Percentiles rank a stretch among this genome's conserved stretches.
Evolutionary conservation across 2,797 vertebrate species (phyloP).

Genomic region (Takifugu ocellatus): DNA sequence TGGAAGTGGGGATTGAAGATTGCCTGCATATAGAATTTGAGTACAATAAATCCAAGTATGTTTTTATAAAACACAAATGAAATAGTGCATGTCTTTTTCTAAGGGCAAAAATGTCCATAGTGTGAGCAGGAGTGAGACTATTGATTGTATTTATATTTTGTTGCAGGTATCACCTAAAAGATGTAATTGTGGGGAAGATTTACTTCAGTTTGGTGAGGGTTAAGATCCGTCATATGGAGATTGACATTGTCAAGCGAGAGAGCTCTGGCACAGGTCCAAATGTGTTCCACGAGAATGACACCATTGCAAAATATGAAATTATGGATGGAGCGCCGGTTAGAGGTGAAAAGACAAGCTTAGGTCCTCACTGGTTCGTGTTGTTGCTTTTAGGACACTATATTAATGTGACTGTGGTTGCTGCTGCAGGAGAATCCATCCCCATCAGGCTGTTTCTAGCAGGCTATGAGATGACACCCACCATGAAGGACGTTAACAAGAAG

Average conservation of each 20-base stretch:
- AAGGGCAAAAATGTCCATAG: not conserved
- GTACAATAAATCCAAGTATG: conserved; percentile 98
- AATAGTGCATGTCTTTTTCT: too few relatives aligned
- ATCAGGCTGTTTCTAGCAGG: conserved; percentile 95
- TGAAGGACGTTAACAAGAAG: conserved; percentile 97
- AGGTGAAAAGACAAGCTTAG: conserved; percentile 71
- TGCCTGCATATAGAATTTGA: conserved; percentile 98
- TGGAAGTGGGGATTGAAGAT: conserved; percentile 98
- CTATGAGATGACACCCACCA: conserved; percentile 93
- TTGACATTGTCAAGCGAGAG: conserved; percentile 96
- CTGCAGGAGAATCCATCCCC: conserved; percentile 93
- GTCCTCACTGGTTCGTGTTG: too few relatives aligned
- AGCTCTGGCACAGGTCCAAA: conserved; percentile 93
- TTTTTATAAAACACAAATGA: not conserved
- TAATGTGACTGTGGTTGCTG: not conserved
- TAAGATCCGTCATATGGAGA: conserved; percentile 98
- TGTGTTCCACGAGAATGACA: conserved; percentile 95
- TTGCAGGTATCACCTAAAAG: conserved; percentile 91
- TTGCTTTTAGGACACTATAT: not conserved
- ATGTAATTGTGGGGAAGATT: conserved; percentile 97
- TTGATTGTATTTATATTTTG: not conserved
- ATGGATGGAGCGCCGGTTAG: conserved; percentile 97
- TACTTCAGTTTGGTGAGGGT: conserved; percentile 96
- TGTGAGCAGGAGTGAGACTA: rapidly evolving
- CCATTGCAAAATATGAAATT: conserved; percentile 98